Percentiles rank a stretch among this genome's conserved stretches.
Conservation (phyloP, 2,888 invertebrate species). For the Nemotelus pantherinus region DNA sequence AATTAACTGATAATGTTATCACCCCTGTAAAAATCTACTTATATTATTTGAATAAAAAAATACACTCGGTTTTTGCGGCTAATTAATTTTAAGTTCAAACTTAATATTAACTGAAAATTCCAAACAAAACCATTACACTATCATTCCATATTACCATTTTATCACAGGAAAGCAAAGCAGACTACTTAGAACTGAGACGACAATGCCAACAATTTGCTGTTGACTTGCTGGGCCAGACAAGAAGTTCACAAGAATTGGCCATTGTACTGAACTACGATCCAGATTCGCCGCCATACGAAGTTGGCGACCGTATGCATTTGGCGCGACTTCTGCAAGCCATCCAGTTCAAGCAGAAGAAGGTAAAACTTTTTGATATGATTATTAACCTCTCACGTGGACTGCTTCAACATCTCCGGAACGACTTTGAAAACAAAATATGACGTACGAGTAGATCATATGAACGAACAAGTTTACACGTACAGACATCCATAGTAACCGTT, state of each 20-base stretch:
- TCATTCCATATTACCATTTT: slow-evolving; percentile 13
- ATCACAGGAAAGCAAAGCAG: slow-evolving; percentile 83
- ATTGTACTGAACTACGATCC: slow-evolving; percentile 93
- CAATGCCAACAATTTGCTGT: slow-evolving; percentile 93
- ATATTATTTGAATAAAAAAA: too few species aligned
- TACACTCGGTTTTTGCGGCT: too few species aligned
- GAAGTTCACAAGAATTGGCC: slow-evolving; percentile 92
- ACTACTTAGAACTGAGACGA: slow-evolving; percentile 85
- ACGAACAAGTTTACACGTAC: too few species aligned
- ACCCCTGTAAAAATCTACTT: too few species aligned
- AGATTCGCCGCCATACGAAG: slow-evolving; percentile 75
- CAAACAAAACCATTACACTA: not conserved
- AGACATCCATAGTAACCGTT: too few species aligned
- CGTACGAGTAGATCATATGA: too few species aligned
- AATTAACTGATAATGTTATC: too few species aligned
- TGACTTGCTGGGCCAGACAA: slow-evolving; percentile 87
- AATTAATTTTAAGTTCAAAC: too few species aligned
- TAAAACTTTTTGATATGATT: slow-evolving; percentile 58
- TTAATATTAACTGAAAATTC: too few species aligned
- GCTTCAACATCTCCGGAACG: too few species aligned
- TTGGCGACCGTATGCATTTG: slow-evolving; percentile 85
- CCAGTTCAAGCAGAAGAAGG: slow-evolving; percentile 94
- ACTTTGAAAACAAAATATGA: too few species aligned
- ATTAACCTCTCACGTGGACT: not conserved
- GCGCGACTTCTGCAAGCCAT: slow-evolving; percentile 90